These are phyloP conservation scores for Nycticorax nycticorax DNA, from an alignment of 2,113 vertebrate genomes.

Conservation along the genomic window DNA sequence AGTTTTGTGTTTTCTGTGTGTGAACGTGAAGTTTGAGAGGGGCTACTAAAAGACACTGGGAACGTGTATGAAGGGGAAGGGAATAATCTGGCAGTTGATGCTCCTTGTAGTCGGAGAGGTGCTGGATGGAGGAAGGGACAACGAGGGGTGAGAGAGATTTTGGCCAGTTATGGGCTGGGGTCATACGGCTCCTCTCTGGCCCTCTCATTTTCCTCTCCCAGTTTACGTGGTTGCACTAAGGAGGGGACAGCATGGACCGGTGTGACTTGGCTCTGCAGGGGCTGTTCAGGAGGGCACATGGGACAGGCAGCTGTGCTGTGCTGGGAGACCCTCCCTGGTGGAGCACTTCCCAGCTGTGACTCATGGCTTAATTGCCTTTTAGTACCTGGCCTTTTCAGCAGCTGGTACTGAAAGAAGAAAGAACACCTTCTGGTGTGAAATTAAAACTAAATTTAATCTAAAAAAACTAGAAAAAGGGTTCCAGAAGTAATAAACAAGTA, in stretches of 20 bases:
- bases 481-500: neutral
- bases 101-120: neutral
- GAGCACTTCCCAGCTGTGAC: neutral
- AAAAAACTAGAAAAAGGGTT: neutral
- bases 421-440: neutral
- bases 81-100: neutral
- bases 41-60: neutral
- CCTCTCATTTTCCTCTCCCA: neutral
- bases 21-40: fast-evolving
- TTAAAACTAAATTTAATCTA: neutral
- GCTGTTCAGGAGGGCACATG: fast-evolving
- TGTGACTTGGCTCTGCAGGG: neutral
- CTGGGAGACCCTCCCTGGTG: neutral
- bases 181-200: neutral
- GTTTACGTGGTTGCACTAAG: neutral
- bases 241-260: neutral
- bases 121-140: neutral
- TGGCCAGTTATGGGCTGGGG: neutral
- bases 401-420: neutral
- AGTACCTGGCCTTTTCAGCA: neutral
- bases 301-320: neutral
- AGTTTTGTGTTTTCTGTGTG: neutral
- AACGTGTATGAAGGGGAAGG: neutral
- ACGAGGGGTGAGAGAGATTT: neutral
- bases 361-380: neutral